phyloP scores from a whole-genome alignment of 64 coral and sea anemone species.

The Actinia tenebrosa region DNA sequence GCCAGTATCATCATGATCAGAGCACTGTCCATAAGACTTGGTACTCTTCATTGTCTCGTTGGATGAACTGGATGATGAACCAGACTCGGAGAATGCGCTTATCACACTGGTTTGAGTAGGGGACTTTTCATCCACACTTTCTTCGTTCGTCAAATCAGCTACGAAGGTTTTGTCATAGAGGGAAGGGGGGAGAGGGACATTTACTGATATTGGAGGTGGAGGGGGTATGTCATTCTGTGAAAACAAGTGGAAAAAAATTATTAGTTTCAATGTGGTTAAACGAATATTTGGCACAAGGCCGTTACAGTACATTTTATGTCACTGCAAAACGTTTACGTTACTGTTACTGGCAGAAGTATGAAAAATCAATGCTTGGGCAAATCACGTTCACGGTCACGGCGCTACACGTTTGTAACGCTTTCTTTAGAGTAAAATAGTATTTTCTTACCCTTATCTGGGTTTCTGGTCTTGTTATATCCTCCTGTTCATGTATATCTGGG shows the following conservation, averaged over 20 bases:
- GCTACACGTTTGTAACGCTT: too few relatives aligned
- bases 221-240: neutral
- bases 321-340: too few relatives aligned
- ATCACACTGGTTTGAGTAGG: constrained; percentile 35
- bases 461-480: neutral
- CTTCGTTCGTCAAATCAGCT: constrained; percentile 54
- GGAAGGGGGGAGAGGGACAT: neutral
- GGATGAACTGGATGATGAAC: constrained; percentile 38
- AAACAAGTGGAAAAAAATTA: neutral
- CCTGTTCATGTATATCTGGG: constrained; percentile 11
- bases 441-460: neutral
- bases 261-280: neutral
- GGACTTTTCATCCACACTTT: constrained; percentile 60
- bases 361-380: too few relatives aligned
- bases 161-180: constrained; percentile 24
- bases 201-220: constrained; percentile 9
- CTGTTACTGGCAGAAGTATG: too few relatives aligned
- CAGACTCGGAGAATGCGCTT: constrained; percentile 24
- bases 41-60: constrained; percentile 56
- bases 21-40: constrained; percentile 19
- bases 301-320: too few relatives aligned
- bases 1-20: constrained; percentile 35
- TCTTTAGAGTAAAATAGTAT: too few relatives aligned
- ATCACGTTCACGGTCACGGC: too few relatives aligned
- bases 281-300: too few relatives aligned